Evolutionary conservation across 37 sponge, comb jelly and placozoan genomes (phyloP).

Genomic region (Corticium candelabrum): DNA sequence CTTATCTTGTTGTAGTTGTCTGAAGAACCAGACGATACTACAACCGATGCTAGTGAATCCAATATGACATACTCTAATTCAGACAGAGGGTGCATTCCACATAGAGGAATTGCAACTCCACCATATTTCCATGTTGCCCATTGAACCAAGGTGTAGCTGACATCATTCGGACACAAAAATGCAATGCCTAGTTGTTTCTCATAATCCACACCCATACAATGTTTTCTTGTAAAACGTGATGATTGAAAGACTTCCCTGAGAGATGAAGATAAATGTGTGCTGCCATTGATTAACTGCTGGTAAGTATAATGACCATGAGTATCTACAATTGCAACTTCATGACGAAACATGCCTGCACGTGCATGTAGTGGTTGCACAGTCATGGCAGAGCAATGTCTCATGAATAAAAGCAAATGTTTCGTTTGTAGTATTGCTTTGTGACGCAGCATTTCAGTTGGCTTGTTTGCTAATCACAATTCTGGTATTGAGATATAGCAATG

Average conservation of each 20-base stretch:
- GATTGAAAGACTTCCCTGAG: too few species aligned
- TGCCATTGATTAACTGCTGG: not conserved
- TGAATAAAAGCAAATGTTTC: too few species aligned
- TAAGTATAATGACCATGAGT: not conserved
- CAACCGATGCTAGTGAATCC: not conserved
- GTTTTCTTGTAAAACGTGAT: too few species aligned
- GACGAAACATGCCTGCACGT: not conserved
- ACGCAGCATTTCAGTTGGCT: too few species aligned
- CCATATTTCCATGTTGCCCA: not conserved
- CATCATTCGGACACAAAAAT: not conserved
- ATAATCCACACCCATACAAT: too few species aligned
- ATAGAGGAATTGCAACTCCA: not conserved
- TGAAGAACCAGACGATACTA: not conserved
- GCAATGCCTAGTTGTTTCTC: too few species aligned
- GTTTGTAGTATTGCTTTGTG: too few species aligned
- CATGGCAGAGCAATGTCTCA: too few species aligned
- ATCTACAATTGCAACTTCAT: not conserved
- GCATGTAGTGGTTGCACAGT: not conserved
- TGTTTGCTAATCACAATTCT: too few species aligned
- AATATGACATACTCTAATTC: not conserved
- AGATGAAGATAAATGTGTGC: too few species aligned
- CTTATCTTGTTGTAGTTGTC: not conserved
- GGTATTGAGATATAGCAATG: too few species aligned
- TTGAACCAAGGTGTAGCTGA: not conserved
- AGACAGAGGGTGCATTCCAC: not conserved